phyloP scores from a whole-genome alignment of 2,797 vertebrate species.

The Acanthurus leucopareius region DNA sequence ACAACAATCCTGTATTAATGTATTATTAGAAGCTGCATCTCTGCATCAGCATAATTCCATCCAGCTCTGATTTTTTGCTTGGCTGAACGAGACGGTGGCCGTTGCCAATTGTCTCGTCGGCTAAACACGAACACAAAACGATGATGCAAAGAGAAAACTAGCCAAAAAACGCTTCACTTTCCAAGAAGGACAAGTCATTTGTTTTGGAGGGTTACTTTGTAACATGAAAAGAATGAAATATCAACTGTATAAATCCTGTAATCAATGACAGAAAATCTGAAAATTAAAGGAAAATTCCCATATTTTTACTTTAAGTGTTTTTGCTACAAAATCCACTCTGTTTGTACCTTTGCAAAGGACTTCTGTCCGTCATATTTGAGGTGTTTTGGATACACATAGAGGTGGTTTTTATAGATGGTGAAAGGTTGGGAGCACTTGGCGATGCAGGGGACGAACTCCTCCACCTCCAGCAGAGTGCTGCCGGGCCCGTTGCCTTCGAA shows the following conservation, averaged over 20 bases:
- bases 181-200: constrained; percentile 17
- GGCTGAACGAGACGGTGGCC: constrained; percentile 18
- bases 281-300: not conserved
- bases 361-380: constrained; percentile 98
- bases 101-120: constrained; percentile 41
- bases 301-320: not conserved
- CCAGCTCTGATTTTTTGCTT: constrained; percentile 42
- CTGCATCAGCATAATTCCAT: constrained; percentile 54
- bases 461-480: constrained; percentile 90
- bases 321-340: not conserved
- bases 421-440: constrained; percentile 96
- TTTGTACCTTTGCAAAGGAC: constrained; percentile 93
- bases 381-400: constrained; percentile 95
- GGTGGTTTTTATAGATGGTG: constrained; percentile 96
- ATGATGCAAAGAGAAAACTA: constrained; percentile 22
- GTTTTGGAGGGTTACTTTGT: constrained; percentile 4
- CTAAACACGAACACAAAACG: constrained; percentile 37
- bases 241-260: not conserved
- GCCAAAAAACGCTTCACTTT: constrained; percentile 42
- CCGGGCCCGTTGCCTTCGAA: constrained; percentile 88
- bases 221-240: not conserved
- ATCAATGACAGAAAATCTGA: not conserved
- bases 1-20: constrained; percentile 41
- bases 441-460: constrained; percentile 96
- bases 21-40: constrained; percentile 66